A percentile compares a stretch with the other conserved stretches of the same genome.
Evolutionary conservation across 2,888 invertebrate genomes (phyloP).

Genomic region (Argynnis bischoffii): DNA sequence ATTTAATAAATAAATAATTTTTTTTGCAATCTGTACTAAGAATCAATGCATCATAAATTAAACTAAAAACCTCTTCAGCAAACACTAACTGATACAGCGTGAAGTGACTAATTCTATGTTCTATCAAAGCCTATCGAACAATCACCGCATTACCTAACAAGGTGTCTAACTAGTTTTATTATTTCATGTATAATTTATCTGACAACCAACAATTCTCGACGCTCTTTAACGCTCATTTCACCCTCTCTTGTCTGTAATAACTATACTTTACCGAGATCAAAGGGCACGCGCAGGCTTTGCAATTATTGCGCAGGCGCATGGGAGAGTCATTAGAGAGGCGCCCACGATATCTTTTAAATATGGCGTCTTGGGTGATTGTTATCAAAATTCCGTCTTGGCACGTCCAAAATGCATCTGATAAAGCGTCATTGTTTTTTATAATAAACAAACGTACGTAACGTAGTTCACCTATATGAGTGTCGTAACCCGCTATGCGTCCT

Average conservation of each 20-base stretch:
- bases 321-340: slow-evolving; percentile 70
- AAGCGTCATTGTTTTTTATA: no score
- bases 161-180: slow-evolving; percentile 63
- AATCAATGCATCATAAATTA: slow-evolving; percentile 4
- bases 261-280: slow-evolving; percentile 75
- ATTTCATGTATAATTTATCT: slow-evolving; percentile 74
- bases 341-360: slow-evolving; percentile 56
- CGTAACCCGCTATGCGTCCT: no score
- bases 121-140: slow-evolving; percentile 27
- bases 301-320: slow-evolving; percentile 75
- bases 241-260: slow-evolving; percentile 76
- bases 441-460: no score
- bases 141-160: slow-evolving; percentile 51
- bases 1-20: background rate
- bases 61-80: no score
- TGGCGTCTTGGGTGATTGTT: slow-evolving; percentile 74
- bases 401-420: slow-evolving; percentile 33
- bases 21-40: background rate
- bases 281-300: slow-evolving; percentile 74
- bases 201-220: slow-evolving; percentile 61
- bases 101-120: slow-evolving; percentile 27
- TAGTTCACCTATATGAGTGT: no score
- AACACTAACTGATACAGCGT: slow-evolving; percentile 3
- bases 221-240: slow-evolving; percentile 76
- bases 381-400: slow-evolving; percentile 57